Evolutionary conservation across 2,113 vertebrate genomes (phyloP).

Genomic region (Ailurus styani): DNA sequence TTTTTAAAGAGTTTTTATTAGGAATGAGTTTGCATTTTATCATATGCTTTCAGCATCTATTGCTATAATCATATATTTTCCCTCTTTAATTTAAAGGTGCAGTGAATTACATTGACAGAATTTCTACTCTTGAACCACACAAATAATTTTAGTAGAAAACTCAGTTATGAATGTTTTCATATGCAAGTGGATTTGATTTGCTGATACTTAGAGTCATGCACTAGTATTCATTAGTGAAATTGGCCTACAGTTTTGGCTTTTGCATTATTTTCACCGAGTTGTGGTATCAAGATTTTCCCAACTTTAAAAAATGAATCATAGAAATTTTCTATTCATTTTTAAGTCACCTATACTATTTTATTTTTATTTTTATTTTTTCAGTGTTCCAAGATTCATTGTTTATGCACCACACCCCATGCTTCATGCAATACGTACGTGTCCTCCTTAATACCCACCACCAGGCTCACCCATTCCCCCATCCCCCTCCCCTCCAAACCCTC

Average conservation of each 20-base stretch:
- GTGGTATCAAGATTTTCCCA: neutral
- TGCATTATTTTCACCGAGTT: neutral
- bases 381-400: no score
- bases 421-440: no score
- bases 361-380: no score
- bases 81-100: neutral
- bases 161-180: neutral
- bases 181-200: neutral
- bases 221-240: neutral
- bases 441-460: no score
- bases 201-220: neutral
- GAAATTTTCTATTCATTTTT: neutral
- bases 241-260: neutral
- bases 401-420: no score
- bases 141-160: neutral
- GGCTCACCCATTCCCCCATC: no score
- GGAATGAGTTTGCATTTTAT: neutral
- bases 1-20: neutral
- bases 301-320: neutral
- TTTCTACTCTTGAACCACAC: neutral
- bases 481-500: no score
- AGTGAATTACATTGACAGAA: neutral
- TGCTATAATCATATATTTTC: neutral
- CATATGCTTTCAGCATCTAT: neutral
- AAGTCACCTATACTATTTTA: neutral